Conservation (phyloP, 2,797 vertebrate species). For the Passerculus sandwichensis region DNA sequence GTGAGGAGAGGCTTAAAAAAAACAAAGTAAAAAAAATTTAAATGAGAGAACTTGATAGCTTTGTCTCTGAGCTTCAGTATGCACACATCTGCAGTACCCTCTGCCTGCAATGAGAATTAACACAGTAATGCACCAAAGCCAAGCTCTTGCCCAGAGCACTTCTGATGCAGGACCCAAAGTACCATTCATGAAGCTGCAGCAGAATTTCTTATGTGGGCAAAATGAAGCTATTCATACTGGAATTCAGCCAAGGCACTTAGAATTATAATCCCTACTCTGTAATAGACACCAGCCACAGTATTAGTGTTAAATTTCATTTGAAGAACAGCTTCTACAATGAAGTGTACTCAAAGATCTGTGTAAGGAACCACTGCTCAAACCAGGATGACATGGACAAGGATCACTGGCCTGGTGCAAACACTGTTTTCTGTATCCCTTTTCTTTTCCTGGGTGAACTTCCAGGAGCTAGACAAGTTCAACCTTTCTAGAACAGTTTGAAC, state of each 20-base stretch:
- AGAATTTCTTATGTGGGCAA: not conserved
- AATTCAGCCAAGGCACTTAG: not conserved
- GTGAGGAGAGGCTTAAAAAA: constrained; percentile 19
- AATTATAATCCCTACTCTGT: not conserved
- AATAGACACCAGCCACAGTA: not conserved
- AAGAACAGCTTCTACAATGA: not conserved
- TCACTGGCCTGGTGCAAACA: not conserved
- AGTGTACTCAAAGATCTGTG: not conserved
- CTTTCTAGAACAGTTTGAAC: not conserved
- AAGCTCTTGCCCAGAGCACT: not conserved
- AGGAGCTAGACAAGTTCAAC: not conserved
- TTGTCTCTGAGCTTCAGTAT: not conserved
- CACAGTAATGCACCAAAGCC: not conserved
- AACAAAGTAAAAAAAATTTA: not conserved
- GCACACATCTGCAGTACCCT: not conserved
- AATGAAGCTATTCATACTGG: not conserved
- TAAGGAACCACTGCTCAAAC: not conserved
- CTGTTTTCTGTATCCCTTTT: not conserved
- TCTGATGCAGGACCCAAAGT: not conserved
- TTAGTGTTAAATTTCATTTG: not conserved
- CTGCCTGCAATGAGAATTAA: not conserved
- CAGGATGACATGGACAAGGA: not conserved
- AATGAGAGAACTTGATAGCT: not conserved
- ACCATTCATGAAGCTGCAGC: not conserved
- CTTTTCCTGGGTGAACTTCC: not conserved